Evolutionary conservation across 2,797 vertebrate species (phyloP).

Genomic region (Pseudomugil tenellus): DNA sequence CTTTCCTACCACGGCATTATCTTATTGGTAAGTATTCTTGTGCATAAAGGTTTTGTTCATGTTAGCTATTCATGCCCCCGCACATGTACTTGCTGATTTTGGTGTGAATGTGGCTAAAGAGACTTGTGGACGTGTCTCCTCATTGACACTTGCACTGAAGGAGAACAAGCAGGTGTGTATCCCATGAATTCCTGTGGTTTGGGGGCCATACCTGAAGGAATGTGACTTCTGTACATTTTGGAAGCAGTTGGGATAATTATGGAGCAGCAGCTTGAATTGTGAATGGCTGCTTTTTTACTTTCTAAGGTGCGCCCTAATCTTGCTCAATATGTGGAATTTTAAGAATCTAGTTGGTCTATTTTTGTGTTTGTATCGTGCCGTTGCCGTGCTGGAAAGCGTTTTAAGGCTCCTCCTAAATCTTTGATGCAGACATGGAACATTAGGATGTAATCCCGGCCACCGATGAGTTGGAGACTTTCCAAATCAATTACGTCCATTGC

Average conservation of each 20-base stretch:
- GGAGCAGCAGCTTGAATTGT: slow-evolving; percentile 26
- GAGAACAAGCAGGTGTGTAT: slow-evolving; percentile 14
- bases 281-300: slow-evolving; percentile 48
- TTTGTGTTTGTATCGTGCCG: neutral
- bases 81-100: too few relatives aligned
- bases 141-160: neutral
- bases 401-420: slow-evolving; percentile 34
- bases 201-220: slow-evolving; percentile 25
- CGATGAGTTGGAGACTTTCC: slow-evolving; percentile 42
- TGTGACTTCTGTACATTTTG: slow-evolving; percentile 39
- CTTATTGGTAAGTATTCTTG: too few relatives aligned
- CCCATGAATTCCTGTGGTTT: slow-evolving; percentile 35
- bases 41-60: too few relatives aligned
- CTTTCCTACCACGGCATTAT: too few relatives aligned
- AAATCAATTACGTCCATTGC: slow-evolving; percentile 43
- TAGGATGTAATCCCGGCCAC: slow-evolving; percentile 37
- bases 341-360: slow-evolving; percentile 38
- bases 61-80: too few relatives aligned
- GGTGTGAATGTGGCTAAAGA: slow-evolving; percentile 1
- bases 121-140: neutral
- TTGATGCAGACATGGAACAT: slow-evolving; percentile 42
- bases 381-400: slow-evolving; percentile 34
- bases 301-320: neutral
- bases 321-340: slow-evolving; percentile 44
- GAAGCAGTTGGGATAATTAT: slow-evolving; percentile 51